Evolutionary conservation across 2,888 invertebrate genomes (phyloP).

Genomic region (Thera britannica): DNA sequence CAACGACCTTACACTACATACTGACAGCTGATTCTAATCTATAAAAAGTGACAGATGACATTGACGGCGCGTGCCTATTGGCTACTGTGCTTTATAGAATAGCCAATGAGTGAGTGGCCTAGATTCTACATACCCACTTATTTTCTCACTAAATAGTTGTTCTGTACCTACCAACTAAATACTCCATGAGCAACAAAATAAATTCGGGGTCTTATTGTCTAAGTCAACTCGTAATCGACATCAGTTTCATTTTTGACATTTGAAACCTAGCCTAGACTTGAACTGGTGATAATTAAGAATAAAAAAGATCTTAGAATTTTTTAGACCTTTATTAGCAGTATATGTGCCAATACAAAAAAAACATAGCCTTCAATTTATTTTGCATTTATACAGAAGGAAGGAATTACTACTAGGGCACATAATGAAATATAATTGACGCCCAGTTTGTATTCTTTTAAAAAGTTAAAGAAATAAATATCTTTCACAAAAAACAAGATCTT

Average conservation of each 20-base stretch:
- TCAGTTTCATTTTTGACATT: too few species aligned
- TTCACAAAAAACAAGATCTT: too few species aligned
- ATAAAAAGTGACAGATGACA: constrained; percentile 33
- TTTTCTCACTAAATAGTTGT: constrained; percentile 16
- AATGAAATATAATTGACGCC: not conserved
- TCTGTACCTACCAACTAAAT: not conserved
- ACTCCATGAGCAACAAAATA: not conserved
- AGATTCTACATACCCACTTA: constrained; percentile 19
- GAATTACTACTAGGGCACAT: not conserved
- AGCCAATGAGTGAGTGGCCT: constrained; percentile 32
- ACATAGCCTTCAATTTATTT: too few species aligned
- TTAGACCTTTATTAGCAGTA: too few species aligned
- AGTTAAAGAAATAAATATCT: too few species aligned
- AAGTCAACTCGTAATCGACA: not conserved
- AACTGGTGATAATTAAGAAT: too few species aligned
- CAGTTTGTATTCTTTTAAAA: too few species aligned
- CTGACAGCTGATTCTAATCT: constrained; percentile 27
- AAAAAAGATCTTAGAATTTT: too few species aligned
- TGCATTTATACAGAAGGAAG: too few species aligned
- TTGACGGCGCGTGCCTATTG: constrained; percentile 27
- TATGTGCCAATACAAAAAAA: too few species aligned
- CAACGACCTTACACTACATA: constrained; percentile 31
- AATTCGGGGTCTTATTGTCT: not conserved
- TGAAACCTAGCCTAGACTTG: too few species aligned
- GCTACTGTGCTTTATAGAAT: constrained; percentile 25